Conservation (phyloP, 2,888 invertebrate genomes). For the Mactromeris polynyma region DNA sequence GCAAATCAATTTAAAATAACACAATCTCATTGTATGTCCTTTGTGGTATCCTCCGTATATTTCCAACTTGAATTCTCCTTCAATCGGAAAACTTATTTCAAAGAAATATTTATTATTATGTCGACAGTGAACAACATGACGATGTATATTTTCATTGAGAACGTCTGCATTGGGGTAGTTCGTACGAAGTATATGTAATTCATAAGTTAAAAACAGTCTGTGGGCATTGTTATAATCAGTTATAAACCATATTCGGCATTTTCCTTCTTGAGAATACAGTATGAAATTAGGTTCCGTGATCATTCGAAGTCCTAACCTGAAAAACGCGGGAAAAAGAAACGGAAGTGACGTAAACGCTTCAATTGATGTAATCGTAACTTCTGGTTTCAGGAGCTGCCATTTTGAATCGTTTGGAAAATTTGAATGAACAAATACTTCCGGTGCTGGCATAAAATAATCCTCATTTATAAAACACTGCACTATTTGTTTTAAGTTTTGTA, state of each 20-base stretch:
- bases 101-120: slow-evolving; percentile 55
- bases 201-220: slow-evolving; percentile 40
- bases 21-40: slow-evolving; percentile 39
- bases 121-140: slow-evolving; percentile 45
- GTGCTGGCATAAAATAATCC: slow-evolving; percentile 66
- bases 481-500: slow-evolving; percentile 17
- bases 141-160: slow-evolving; percentile 29
- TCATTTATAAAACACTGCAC: slow-evolving; percentile 43
- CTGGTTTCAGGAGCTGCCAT: slow-evolving; percentile 52
- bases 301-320: slow-evolving; percentile 55
- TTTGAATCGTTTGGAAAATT: slow-evolving; percentile 52
- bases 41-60: slow-evolving; percentile 49
- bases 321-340: slow-evolving; percentile 59
- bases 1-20: slow-evolving; percentile 46
- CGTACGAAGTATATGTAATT: slow-evolving; percentile 36
- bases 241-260: slow-evolving; percentile 42
- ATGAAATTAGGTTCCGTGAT: slow-evolving; percentile 32
- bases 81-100: slow-evolving; percentile 59
- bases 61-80: slow-evolving; percentile 55
- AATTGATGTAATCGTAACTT: slow-evolving; percentile 39
- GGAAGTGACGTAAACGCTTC: slow-evolving; percentile 56
- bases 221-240: slow-evolving; percentile 52
- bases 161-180: neutral
- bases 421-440: slow-evolving; percentile 51
- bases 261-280: slow-evolving; percentile 45